Conservation (phyloP, 1,140 invertebrate species). For the Euwallacea fornicatus region DNA sequence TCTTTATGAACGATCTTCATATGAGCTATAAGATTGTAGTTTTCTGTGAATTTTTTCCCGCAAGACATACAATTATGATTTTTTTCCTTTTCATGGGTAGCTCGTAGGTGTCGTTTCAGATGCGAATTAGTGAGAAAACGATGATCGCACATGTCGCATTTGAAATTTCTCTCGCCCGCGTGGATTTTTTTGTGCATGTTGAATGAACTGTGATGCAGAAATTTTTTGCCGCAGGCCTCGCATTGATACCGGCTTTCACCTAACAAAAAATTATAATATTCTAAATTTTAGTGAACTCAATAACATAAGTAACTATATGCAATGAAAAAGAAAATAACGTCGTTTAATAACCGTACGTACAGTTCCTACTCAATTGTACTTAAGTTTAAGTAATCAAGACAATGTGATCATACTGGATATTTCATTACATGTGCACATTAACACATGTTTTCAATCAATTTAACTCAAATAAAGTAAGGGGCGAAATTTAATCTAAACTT, state of each 20-base stretch:
- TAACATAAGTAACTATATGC: no score
- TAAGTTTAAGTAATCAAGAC: no score
- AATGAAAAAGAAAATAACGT: no score
- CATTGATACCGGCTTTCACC: slow-evolving; percentile 56
- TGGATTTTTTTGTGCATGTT: slow-evolving; percentile 68
- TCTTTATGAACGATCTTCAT: slow-evolving; percentile 38
- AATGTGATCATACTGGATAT: no score
- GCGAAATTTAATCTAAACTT: no score
- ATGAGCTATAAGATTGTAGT: slow-evolving; percentile 53
- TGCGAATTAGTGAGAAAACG: slow-evolving; percentile 65
- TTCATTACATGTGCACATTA: no score
- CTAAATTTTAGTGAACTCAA: no score
- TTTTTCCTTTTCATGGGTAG: slow-evolving; percentile 67
- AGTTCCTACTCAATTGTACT: no score
- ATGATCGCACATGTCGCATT: slow-evolving; percentile 62
- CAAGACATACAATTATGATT: slow-evolving; percentile 65
- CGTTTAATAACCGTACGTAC: no score
- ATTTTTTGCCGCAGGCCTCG: slow-evolving; percentile 68
- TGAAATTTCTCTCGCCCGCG: slow-evolving; percentile 63
- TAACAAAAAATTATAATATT: slow-evolving; percentile 14
- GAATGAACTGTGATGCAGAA: slow-evolving; percentile 69
- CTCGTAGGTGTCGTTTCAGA: slow-evolving; percentile 67
- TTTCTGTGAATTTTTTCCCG: slow-evolving; percentile 69
- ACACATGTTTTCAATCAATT: no score
- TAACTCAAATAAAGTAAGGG: no score